These are phyloP conservation scores for Petaurus breviceps DNA, from an alignment of 2,113 vertebrate species.

Conservation along the genomic window DNA sequence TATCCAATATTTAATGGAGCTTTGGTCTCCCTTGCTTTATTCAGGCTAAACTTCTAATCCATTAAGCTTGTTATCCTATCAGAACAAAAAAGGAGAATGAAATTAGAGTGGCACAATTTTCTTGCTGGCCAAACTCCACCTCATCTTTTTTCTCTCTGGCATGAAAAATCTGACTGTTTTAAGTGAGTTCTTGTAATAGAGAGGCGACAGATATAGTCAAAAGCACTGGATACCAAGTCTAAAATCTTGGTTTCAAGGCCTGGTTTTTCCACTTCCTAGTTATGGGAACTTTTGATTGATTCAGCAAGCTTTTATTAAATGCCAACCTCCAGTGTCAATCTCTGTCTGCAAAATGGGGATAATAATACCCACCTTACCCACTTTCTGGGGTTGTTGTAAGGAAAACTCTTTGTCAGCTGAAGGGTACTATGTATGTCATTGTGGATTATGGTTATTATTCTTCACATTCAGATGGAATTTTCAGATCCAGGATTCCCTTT, in stretches of 20 bases:
- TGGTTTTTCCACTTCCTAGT: not conserved
- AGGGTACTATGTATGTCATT: not conserved
- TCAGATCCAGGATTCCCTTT: not conserved
- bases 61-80: not conserved
- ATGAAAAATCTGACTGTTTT: not conserved
- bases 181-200: not conserved
- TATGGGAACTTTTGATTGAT: not conserved
- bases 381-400: not conserved
- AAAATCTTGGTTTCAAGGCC: not conserved
- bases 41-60: not conserved
- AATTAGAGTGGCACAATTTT: not conserved
- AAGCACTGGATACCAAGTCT: not conserved
- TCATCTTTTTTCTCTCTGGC: not conserved
- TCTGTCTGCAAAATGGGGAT: not conserved
- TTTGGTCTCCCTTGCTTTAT: not conserved
- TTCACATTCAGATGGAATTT: not conserved
- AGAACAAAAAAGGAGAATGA: not conserved
- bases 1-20: not conserved
- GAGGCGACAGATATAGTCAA: not conserved
- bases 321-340: not conserved
- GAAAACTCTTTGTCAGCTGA: not conserved
- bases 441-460: not conserved
- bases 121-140: not conserved
- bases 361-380: not conserved
- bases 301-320: not conserved